Evolutionary conservation across 2,797 vertebrate species (phyloP), one percentile per base, ranked within the genome.

Genomic region (Falco cherrug): DNA sequence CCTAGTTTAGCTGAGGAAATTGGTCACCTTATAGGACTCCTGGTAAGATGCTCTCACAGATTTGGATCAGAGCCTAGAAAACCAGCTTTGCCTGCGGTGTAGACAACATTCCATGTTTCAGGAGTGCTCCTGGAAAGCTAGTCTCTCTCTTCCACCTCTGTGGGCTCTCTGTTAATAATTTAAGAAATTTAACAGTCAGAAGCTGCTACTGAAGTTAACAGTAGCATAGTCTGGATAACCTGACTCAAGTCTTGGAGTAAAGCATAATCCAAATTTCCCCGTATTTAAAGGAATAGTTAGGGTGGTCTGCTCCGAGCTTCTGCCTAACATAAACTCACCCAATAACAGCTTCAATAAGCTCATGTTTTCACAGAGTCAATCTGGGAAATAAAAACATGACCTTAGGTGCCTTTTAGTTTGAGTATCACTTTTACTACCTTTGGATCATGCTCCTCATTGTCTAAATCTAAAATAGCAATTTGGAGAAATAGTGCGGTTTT

Each of bases 61-160:
- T 82, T 93, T 94, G 84, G 48, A 87, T 76, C 70, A 90, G 37
- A 84, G 80, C 84, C 93, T 94, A 28, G 60, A 83, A 94, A 96
- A 74, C 41, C 63, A 85, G 60, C 15, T 83, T 67, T 67, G 28
- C 84, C 84, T 77, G 68, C 86, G 80, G 9, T 14, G 17, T 53
- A 51, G 56, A 28, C 22, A 47, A 8, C 12, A n/a, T 84, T 64
- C 56, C 39, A 25, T 84, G 29, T 78, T 94, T 95, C 54, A 84
- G 31, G 39, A 84, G 13, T 63, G 39, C 51, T 78, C 19, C 43
- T 69, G 56, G 31, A 48, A 89, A 90, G 17, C 22, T 43, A 75
- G 17, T 73, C 13, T 90, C 0, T 77, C 24, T 81, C 78, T 88
- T 77, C 35, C 45, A 33, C 12, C 37, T 81, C 16, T 68, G 0